phyloP scores from a whole-genome alignment of 2,113 vertebrate species.

The Alosa alosa region DNA sequence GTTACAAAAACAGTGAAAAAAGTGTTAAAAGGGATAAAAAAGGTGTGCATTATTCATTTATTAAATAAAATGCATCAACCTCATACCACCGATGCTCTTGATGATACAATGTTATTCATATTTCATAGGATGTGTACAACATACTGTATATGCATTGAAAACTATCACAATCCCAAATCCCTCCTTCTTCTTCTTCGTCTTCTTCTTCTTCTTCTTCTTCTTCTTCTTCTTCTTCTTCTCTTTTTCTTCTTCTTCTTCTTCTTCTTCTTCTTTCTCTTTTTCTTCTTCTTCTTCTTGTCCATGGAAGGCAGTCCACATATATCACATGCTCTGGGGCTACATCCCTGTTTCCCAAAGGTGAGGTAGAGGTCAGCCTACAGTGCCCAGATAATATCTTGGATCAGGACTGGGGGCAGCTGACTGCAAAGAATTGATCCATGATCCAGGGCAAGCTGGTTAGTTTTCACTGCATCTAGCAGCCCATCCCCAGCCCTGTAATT shows the following conservation, averaged over 20 bases:
- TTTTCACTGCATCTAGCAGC: constrained; percentile 25
- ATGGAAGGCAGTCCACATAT: background rate
- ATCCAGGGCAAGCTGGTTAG: constrained; percentile 28
- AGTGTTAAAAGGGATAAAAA: too few relatives aligned
- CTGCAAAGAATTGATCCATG: constrained; percentile 30
- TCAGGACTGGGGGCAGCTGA: constrained; percentile 24
- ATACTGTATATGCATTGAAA: background rate
- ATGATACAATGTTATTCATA: background rate
- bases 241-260: background rate
- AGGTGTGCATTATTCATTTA: background rate
- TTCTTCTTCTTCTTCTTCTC: background rate
- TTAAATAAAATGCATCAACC: background rate
- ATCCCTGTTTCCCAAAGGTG: background rate
- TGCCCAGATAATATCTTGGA: constrained; percentile 20
- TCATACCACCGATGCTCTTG: background rate
- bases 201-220: background rate
- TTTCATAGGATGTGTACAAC: background rate
- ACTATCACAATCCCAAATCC: too few relatives aligned
- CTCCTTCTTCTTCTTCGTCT: background rate
- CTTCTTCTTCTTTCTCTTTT: background rate
- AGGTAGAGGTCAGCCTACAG: background rate
- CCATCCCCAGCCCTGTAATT: constrained; percentile 27
- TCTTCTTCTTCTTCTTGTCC: background rate
- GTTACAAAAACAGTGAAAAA: too few relatives aligned
- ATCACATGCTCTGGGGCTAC: background rate